Base-by-base conservation (phyloP, 2,888 invertebrate species). In the Palloptera scutellata region DNA sequence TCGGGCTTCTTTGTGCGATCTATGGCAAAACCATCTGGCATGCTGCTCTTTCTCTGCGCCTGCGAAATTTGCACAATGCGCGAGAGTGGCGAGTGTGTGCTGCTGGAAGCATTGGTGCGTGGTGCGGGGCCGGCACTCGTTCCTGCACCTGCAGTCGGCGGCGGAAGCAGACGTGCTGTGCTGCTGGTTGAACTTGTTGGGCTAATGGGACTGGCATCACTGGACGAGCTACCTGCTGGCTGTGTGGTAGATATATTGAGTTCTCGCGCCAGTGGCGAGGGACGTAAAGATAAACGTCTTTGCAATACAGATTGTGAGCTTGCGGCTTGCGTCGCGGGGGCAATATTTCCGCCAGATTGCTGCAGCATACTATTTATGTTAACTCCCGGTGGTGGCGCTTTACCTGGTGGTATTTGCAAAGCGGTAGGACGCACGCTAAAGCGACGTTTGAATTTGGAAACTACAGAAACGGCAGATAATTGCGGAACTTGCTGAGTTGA, bases 11-110 rank as follows among this genome's bases (percentile, higher is more conserved):
- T 48, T 42, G 64, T 64, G 19, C 64, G 66, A 30, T 66, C 66
- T 13, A 66, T 12, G 11, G 53, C 19, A 30, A 70, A 67, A 53
- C 71, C 75, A 53, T 80, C 80, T 4, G 78, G 79, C 78, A 79
- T 81, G 73, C 84, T 84, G 59, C 78, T 80, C 73, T 84, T 83
- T 30, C 85, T 78, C 64, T 84, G 82, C 15, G 84, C 84, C 76
- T 84, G 83, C n/a, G 84, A 76, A 64, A 83, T 84, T 69, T 84
- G 85, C 61, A 82, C 84, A 41, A 85, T 84, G 13, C 85, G 77
- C 30, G 84, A 85, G 10, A 84, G 73, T 41, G 84, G 84, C 0
- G 84, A 84, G 67, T 84, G 84, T 13, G 84, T 83, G 72, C 83
- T 83, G 69, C 82, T 82, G 17, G 79, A 81, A 30, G 30, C 6